Evolutionary conservation across 2,113 vertebrate species (phyloP), one percentile per base, ranked within the genome.

Genomic region (Acrocephalus arundinaceus): DNA sequence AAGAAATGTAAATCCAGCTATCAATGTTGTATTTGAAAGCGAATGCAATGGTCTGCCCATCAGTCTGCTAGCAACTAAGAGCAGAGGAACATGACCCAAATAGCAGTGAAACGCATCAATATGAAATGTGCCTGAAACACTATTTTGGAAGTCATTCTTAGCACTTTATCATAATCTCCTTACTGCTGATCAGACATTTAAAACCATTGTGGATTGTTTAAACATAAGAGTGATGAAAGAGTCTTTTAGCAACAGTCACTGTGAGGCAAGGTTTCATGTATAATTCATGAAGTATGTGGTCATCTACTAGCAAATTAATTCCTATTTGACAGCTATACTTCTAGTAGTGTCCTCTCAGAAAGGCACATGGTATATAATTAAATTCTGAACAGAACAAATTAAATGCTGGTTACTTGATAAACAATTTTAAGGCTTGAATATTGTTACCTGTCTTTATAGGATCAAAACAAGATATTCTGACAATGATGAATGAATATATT

Each of bases 231-330:
- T 84, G 96, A 97, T 97, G 96, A 98, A 97, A 98, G 96, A 92
- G 93, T 97, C 96, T 97, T 97, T 97, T 96, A 97, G 95, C 93
- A 96, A 97, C 90, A 97, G 97, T 95, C 97, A 97, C 94, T 15
- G 35, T 94, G 97, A 97, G 97, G 97, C 96, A 96, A 97, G 96
- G 96, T 97, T 97, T 97, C 96, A 98, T 98, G 97, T 97, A 97
- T 98, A 98, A 98, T 98, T 98, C 97, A 98, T 98, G 95, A 98
- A 96, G 75, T 92, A 33, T 91, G 12, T 97, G 97, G 98, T 98
- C 98, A 98, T 96, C 97, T 96, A 93, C 96, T 88, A 87, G 97
- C 94, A 98, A 97, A 98, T 98, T 98, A 96, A 98, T 98, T 97
- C 98, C 95, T 79, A 95, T 97, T 91, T 98, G 97, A 97, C 97